Evolutionary conservation across 2,113 vertebrate species (phyloP).

Genomic region (Barnardius zonarius): DNA sequence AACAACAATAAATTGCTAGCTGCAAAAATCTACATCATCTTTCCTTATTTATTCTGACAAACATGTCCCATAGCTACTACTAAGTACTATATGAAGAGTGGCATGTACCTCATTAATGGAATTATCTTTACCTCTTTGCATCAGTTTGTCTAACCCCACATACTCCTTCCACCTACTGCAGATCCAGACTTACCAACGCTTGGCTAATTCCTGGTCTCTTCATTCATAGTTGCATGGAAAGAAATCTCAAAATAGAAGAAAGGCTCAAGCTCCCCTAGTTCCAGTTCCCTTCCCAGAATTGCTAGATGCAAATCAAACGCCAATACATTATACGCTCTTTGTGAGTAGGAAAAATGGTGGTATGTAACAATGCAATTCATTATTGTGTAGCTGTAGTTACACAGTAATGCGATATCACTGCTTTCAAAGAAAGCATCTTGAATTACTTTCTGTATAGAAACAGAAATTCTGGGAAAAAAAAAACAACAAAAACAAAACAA

Average conservation of each 20-base stretch:
- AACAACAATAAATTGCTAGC: too few species aligned
- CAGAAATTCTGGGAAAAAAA: background rate
- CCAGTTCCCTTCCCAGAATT: background rate
- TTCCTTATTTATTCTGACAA: conserved; percentile 17
- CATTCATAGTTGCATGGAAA: background rate
- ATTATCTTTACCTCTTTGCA: background rate
- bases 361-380: background rate
- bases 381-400: background rate
- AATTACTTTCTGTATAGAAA: background rate
- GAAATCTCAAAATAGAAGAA: background rate
- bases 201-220: background rate
- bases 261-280: background rate
- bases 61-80: background rate
- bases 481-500: background rate
- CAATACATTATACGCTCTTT: background rate
- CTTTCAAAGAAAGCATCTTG: background rate
- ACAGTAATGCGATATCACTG: background rate
- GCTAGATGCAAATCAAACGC: background rate
- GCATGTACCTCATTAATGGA: background rate
- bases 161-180: background rate
- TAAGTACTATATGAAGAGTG: background rate
- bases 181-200: background rate
- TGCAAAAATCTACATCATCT: background rate
- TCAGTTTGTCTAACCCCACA: background rate
- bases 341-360: background rate